phyloP scores from a whole-genome alignment of 2,888 invertebrate species.

The Eutolmus rufibarbis region DNA sequence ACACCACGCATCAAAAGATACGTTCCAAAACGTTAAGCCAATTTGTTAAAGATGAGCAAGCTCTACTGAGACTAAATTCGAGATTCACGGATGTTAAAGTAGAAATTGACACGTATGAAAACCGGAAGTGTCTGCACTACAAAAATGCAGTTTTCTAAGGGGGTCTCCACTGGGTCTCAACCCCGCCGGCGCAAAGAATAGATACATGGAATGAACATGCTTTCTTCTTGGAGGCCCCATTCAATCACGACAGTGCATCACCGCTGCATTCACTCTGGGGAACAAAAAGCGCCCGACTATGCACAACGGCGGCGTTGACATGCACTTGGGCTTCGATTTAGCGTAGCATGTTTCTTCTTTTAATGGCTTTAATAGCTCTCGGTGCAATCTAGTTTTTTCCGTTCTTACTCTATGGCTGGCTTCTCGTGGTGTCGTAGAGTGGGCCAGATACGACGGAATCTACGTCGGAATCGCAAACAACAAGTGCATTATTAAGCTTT shows the following conservation, averaged over 20 bases:
- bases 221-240: neutral
- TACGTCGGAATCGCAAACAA: constrained; percentile 10
- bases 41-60: neutral
- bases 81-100: neutral
- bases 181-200: neutral
- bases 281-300: neutral
- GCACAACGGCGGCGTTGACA: neutral
- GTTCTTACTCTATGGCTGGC: neutral
- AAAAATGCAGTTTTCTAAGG: neutral
- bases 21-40: neutral
- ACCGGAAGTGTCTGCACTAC: neutral
- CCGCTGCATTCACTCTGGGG: neutral
- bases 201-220: neutral
- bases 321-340: neutral
- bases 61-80: neutral
- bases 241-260: neutral
- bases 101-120: neutral
- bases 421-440: neutral
- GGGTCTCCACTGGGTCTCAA: neutral
- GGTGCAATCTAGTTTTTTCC: neutral
- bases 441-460: constrained; percentile 5
- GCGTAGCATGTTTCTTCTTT: constrained; percentile 1
- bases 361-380: neutral
- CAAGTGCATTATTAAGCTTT: constrained; percentile 21
- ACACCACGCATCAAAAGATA: neutral